Conservation (phyloP, 2,113 vertebrate species). For the Eptesicus fuscus region DNA sequence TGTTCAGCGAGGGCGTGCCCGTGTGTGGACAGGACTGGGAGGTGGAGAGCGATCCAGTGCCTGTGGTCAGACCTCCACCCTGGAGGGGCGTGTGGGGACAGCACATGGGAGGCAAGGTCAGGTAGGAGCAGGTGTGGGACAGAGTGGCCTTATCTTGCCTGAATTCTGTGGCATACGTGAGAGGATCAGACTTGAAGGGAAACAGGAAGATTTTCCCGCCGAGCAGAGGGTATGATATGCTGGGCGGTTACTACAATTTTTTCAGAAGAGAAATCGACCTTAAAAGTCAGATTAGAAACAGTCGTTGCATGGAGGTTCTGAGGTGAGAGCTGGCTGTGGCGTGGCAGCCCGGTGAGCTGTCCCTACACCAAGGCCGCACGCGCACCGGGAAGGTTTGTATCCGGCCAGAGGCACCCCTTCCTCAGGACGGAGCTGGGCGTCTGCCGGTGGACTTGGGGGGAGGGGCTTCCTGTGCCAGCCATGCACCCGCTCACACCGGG, state of each 20-base stretch:
- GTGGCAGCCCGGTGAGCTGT: rapidly evolving
- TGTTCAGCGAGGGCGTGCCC: rapidly evolving
- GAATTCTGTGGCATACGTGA: background rate
- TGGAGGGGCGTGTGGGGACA: rapidly evolving
- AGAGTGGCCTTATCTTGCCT: background rate
- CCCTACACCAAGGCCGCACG: rapidly evolving
- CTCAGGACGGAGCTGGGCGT: background rate
- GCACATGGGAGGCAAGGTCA: rapidly evolving
- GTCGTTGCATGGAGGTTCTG: rapidly evolving
- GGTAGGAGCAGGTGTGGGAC: background rate
- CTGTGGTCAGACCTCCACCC: too few species aligned
- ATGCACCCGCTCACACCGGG: too few species aligned
- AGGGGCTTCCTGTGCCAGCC: background rate
- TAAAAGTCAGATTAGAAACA: background rate
- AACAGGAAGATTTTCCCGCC: too few species aligned
- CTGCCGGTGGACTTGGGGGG: background rate
- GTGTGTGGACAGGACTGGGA: rapidly evolving
- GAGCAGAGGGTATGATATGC: rapidly evolving
- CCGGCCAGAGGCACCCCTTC: too few species aligned
- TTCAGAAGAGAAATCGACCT: background rate
- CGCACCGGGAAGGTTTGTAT: background rate
- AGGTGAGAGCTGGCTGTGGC: background rate
- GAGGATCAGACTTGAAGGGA: background rate
- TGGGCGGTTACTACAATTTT: rapidly evolving
- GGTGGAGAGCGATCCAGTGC: rapidly evolving